Percentiles rank a stretch among this genome's conserved stretches.
Conservation (phyloP, 2,113 vertebrate species). For the Leuciscus idus region DNA sequence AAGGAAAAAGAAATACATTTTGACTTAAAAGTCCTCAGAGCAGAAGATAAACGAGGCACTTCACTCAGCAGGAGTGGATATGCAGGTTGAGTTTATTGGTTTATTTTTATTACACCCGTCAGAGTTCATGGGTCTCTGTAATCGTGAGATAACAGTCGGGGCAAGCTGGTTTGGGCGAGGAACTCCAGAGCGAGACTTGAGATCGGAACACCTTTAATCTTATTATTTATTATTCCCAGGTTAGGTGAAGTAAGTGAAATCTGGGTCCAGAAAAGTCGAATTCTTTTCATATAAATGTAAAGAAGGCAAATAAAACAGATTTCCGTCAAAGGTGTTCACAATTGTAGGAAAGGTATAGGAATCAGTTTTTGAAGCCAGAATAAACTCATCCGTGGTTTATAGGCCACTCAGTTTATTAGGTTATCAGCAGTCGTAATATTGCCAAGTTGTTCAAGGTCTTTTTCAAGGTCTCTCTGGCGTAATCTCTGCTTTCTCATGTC, state of each 20-base stretch:
- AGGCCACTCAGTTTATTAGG: neutral
- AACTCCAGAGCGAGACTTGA: too few species aligned
- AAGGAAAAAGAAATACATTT: too few species aligned
- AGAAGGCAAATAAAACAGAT: neutral
- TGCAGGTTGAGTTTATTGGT: neutral
- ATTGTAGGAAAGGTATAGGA: too few species aligned
- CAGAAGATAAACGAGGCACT: too few species aligned
- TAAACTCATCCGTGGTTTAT: neutral
- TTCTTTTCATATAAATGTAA: neutral
- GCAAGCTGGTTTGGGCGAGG: neutral
- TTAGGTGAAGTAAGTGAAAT: too few species aligned
- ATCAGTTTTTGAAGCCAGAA: too few species aligned
- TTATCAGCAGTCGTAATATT: neutral
- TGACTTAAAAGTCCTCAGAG: too few species aligned
- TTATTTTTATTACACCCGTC: neutral
- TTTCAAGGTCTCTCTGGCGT: neutral
- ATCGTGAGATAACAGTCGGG: neutral
- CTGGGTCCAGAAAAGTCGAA: too few species aligned
- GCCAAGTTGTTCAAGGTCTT: neutral
- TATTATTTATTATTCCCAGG: too few species aligned
- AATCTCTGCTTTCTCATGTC: neutral
- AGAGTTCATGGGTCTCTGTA: neutral
- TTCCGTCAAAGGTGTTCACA: neutral
- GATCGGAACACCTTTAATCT: too few species aligned
- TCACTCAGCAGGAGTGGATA: constrained; percentile 12